A percentile compares a stretch with the other conserved stretches of the same genome.
These are phyloP conservation scores for Azemiops feae DNA, from an alignment of 2,113 vertebrate species.

Conservation along the genomic window DNA sequence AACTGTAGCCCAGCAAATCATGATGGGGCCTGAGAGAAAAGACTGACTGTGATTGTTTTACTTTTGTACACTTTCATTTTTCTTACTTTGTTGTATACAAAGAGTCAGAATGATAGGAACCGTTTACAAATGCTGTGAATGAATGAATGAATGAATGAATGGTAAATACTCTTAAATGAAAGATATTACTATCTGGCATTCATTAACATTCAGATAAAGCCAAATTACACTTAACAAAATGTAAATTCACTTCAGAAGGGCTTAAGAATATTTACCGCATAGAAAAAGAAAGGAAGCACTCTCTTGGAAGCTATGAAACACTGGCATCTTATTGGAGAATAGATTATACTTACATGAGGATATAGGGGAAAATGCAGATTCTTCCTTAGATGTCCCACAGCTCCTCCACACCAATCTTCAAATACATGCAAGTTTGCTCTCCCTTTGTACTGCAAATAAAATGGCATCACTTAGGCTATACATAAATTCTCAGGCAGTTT, in stretches of 20 bases:
- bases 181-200: background rate
- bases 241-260: background rate
- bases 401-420: slow-evolving; percentile 97
- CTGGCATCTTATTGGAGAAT: background rate
- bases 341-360: slow-evolving; percentile 87
- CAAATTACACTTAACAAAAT: background rate
- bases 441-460: slow-evolving; percentile 81
- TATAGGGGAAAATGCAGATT: slow-evolving; percentile 96
- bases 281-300: background rate
- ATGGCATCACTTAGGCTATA: background rate
- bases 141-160: background rate
- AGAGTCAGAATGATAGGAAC: background rate
- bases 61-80: background rate
- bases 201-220: rapidly evolving
- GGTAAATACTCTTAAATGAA: background rate
- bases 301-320: background rate
- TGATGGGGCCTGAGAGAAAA: background rate
- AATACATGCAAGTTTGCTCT: slow-evolving; percentile 96
- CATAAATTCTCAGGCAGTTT: background rate
- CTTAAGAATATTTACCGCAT: background rate
- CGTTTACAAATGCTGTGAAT: background rate
- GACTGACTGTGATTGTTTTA: background rate
- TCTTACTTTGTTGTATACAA: background rate
- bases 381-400: slow-evolving; percentile 85
- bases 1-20: background rate